phyloP scores from a whole-genome alignment of 1,140 invertebrate genomes.

The Drosophila sproati region DNA sequence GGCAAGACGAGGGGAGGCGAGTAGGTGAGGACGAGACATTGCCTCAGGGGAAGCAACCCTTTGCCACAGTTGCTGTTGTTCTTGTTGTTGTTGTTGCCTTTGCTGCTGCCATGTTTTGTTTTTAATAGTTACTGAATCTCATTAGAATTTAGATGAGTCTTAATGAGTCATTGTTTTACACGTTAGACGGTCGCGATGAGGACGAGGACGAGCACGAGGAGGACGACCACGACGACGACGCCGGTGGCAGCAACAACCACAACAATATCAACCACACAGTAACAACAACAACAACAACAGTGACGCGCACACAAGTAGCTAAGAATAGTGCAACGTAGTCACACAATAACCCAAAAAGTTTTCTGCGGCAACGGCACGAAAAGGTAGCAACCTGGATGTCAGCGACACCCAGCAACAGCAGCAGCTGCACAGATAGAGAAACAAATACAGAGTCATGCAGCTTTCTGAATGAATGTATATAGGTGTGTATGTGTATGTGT shows the following conservation, averaged over 20 bases:
- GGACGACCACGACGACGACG: not conserved
- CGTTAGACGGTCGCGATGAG: slow-evolving; percentile 64
- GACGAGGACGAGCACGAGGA: slow-evolving; percentile 39
- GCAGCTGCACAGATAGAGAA: slow-evolving; percentile 6
- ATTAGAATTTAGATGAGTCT: slow-evolving; percentile 85
- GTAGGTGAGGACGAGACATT: slow-evolving; percentile 23
- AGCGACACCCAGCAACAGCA: slow-evolving; percentile 31
- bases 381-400: slow-evolving; percentile 59
- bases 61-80: slow-evolving; percentile 64
- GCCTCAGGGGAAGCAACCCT: slow-evolving; percentile 71
- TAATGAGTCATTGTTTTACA: slow-evolving; percentile 85
- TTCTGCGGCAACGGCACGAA: slow-evolving; percentile 61
- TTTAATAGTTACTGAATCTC: slow-evolving; percentile 84
- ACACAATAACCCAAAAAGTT: slow-evolving; percentile 58
- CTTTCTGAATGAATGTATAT: slow-evolving; percentile 8
- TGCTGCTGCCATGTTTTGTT: slow-evolving; percentile 75
- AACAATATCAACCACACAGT: slow-evolving; percentile 30
- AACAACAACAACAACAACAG: slow-evolving; percentile 22
- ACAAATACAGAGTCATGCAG: slow-evolving; percentile 21
- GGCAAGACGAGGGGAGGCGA: not conserved
- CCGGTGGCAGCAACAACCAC: slow-evolving; percentile 35
- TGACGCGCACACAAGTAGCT: slow-evolving; percentile 22
- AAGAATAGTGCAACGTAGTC: slow-evolving; percentile 54
- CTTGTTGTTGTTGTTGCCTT: slow-evolving; percentile 26
- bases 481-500: slow-evolving; percentile 22